These are phyloP conservation scores for Quadriops clusia DNA, from an alignment of 2,888 invertebrate species.

Conservation along the genomic window DNA sequence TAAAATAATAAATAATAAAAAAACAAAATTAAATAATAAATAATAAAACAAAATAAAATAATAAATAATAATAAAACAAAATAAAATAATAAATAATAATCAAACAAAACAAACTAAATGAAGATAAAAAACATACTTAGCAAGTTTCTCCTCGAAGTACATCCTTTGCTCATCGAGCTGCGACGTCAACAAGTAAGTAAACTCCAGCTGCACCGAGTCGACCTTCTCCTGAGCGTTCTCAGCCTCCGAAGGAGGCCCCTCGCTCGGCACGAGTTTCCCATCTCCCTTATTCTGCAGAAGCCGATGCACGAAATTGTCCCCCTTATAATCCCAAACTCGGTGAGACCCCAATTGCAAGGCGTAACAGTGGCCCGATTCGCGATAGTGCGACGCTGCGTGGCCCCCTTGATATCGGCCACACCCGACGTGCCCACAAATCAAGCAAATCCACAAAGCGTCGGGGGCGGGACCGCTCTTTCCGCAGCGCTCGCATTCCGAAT, in stretches of 20 bases:
- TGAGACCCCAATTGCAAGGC: slow-evolving; percentile 93
- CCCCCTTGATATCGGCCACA: slow-evolving; percentile 73
- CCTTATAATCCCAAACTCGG: slow-evolving; percentile 98
- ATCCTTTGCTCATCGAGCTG: slow-evolving; percentile 89
- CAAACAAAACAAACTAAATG: background rate
- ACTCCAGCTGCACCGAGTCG: slow-evolving; percentile 91
- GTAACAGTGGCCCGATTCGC: slow-evolving; percentile 92
- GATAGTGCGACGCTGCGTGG: slow-evolving; percentile 92
- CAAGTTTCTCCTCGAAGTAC: slow-evolving; percentile 77
- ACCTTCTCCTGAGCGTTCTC: slow-evolving; percentile 66
- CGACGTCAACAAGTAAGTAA: slow-evolving; percentile 88
- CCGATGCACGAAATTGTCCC: slow-evolving; percentile 91
- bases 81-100: slow-evolving; percentile 5
- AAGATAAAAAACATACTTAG: slow-evolving; percentile 27
- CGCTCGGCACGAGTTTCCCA: slow-evolving; percentile 83
- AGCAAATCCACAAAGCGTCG: slow-evolving; percentile 93
- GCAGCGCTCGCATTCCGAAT: slow-evolving; percentile 48
- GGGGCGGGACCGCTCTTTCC: slow-evolving; percentile 41
- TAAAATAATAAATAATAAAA: too few species aligned
- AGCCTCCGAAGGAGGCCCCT: slow-evolving; percentile 50
- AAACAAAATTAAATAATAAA: slow-evolving; percentile 4
- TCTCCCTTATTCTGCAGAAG: slow-evolving; percentile 93
- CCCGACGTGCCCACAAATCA: slow-evolving; percentile 97
- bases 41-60: too few species aligned
- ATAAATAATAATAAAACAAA: too few species aligned